Percentiles rank a stretch among this genome's conserved stretches.
Conservation (phyloP, 2,113 vertebrate genomes). For the Scatophagus argus region DNA sequence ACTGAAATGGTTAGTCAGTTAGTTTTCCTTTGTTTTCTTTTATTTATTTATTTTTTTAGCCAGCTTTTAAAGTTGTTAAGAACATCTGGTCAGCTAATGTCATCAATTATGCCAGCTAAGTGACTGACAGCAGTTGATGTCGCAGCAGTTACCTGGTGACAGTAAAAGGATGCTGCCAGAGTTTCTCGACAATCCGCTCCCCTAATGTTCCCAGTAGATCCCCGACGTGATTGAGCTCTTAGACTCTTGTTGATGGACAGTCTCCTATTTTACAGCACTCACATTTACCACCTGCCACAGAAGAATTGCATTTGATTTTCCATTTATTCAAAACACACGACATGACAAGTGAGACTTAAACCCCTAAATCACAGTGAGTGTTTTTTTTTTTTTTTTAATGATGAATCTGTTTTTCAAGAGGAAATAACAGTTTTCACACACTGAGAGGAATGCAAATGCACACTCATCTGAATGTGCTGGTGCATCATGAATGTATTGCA, state of each 20-base stretch:
- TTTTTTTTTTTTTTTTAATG: neutral
- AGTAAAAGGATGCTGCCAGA: neutral
- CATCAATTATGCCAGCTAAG: constrained; percentile 21
- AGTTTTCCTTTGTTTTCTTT: neutral
- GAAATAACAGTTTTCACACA: neutral
- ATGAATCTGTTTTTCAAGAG: neutral
- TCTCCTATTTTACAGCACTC: constrained; percentile 4
- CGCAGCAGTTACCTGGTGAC: constrained; percentile 44
- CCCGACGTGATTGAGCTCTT: neutral
- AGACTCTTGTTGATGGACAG: neutral
- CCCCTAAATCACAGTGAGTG: neutral
- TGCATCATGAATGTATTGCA: neutral
- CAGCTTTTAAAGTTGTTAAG: constrained; percentile 3
- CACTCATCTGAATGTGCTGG: neutral
- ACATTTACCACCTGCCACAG: neutral
- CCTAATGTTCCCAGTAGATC: neutral
- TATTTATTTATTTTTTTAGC: neutral
- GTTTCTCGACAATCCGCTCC: constrained; percentile 1
- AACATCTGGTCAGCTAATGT: constrained; percentile 6
- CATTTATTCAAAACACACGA: neutral
- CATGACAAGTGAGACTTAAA: neutral
- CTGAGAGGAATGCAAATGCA: neutral
- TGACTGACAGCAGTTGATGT: constrained; percentile 27
- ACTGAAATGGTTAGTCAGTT: too few relatives aligned
- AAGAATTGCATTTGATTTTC: neutral